Base-by-base conservation (phyloP, 2,888 invertebrate genomes). In the Nemotelus pantherinus region DNA sequence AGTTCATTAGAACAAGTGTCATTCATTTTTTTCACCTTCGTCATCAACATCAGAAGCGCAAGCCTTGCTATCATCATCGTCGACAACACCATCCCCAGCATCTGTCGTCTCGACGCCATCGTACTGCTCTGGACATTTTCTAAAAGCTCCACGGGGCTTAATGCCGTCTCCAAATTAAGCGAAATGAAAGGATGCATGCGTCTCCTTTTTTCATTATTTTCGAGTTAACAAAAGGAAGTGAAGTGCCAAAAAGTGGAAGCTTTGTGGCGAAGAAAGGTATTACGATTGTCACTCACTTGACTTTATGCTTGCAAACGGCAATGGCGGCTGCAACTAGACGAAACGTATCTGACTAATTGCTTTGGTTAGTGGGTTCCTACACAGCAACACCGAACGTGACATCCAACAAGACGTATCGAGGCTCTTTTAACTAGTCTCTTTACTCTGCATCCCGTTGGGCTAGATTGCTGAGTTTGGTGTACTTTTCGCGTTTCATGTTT, bases 1-100 rank as follows among this genome's bases (percentile, higher is more conserved):
- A 76, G 76, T 76, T 76, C 76, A 58, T 76, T 76, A 76, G 76
- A 76, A 76, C 76, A 76, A 76, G 76, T 76, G 76, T 68, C 76
- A 68, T 76, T 68, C 76, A 68, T 76, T 76, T 67, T 64, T 64
- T 76, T 45, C 76, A 76, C 76, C 74, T 60, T 63, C 74, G 48
- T 74, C 74, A 74, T 74, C 74, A 70, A 43, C 55, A 25, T 50
- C 25, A 50, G 25, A 25, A 25, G 25, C 25, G 25, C 39, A 48
- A 39, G 4, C 63, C 63, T n/a, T 10, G 41, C 53, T 44, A 70
- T 50, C 70, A 55, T 41, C 53, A 55, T 43, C 55, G 44, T 41
- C 70, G 55, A 55, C 53, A 47, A 25, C 25, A 25, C 25, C 25
- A 25, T 25, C 25, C 25, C 25, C 25, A 25, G 25, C 25, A 25